Percentiles rank a stretch among this genome's conserved stretches.
phyloP scores from a whole-genome alignment of 2,888 invertebrate species.

The Phortica okadai region DNA sequence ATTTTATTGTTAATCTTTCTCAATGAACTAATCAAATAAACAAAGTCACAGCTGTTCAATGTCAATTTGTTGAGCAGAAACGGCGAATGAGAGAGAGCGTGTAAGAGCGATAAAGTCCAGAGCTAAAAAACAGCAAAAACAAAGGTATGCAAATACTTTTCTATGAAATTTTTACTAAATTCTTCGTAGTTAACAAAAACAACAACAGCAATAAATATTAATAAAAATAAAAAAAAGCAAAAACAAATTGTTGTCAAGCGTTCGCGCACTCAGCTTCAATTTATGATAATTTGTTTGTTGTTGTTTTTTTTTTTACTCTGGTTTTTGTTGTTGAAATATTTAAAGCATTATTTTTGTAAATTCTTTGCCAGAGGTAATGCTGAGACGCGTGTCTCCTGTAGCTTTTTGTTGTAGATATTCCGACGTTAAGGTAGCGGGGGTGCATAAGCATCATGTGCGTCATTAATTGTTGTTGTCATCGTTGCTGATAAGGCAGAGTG shows the following conservation, averaged over 20 bases:
- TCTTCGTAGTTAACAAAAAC: background rate
- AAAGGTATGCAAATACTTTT: background rate
- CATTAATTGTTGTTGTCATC: background rate
- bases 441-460: background rate
- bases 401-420: background rate
- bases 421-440: background rate
- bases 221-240: background rate
- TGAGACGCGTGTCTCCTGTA: background rate
- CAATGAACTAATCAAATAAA: slow-evolving; percentile 30
- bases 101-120: background rate
- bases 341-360: background rate
- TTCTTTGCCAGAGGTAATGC: no score
- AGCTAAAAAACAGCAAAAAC: background rate
- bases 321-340: background rate
- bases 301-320: background rate
- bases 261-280: background rate
- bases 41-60: slow-evolving; percentile 24
- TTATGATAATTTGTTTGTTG: background rate
- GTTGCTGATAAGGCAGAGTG: background rate
- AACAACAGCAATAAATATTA: background rate
- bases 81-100: background rate
- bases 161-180: background rate
- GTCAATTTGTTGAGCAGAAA: background rate
- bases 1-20: slow-evolving; percentile 15
- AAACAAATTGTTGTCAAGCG: slow-evolving; percentile 15